Conservation (phyloP, 2,888 invertebrate species). For the Volucella bombylans region DNA sequence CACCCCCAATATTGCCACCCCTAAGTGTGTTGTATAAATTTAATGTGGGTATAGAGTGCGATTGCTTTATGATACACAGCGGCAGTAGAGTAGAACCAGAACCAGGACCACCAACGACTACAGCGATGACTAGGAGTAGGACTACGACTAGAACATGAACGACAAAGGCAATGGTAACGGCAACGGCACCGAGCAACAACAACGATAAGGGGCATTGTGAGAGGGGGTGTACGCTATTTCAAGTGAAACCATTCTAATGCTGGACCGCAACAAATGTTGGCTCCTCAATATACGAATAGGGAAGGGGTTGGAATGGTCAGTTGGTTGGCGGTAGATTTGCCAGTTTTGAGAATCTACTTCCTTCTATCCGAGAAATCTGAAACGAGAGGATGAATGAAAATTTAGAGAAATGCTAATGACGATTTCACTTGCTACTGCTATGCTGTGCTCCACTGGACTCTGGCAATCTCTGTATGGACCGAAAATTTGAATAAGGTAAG, state of each 20-base stretch:
- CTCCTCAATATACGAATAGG: slow-evolving; percentile 28
- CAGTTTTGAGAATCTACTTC: slow-evolving; percentile 52
- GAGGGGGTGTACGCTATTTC: slow-evolving; percentile 61
- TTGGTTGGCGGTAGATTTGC: slow-evolving; percentile 52
- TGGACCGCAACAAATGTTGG: slow-evolving; percentile 53
- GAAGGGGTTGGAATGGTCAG: slow-evolving; percentile 57
- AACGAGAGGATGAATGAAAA: slow-evolving; percentile 37
- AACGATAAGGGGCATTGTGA: slow-evolving; percentile 53
- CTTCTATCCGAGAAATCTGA: background rate
- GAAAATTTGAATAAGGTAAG: slow-evolving; percentile 73
- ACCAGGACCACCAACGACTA: slow-evolving; percentile 15
- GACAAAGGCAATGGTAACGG: slow-evolving; percentile 23
- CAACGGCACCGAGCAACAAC: slow-evolving; percentile 37
- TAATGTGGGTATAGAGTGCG: slow-evolving; percentile 74
- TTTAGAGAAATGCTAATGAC: slow-evolving; percentile 70
- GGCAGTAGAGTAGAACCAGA: slow-evolving; percentile 39
- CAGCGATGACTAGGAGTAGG: background rate
- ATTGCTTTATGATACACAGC: slow-evolving; percentile 73
- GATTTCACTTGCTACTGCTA: slow-evolving; percentile 48
- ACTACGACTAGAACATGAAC: slow-evolving; percentile 11
- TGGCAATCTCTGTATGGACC: slow-evolving; percentile 55
- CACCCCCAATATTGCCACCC: slow-evolving; percentile 19
- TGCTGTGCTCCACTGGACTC: slow-evolving; percentile 34
- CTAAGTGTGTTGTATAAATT: slow-evolving; percentile 71
- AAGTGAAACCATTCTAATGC: slow-evolving; percentile 67